phyloP scores from a whole-genome alignment of 2,888 invertebrate species.

The Petrolisthes cinctipes region DNA sequence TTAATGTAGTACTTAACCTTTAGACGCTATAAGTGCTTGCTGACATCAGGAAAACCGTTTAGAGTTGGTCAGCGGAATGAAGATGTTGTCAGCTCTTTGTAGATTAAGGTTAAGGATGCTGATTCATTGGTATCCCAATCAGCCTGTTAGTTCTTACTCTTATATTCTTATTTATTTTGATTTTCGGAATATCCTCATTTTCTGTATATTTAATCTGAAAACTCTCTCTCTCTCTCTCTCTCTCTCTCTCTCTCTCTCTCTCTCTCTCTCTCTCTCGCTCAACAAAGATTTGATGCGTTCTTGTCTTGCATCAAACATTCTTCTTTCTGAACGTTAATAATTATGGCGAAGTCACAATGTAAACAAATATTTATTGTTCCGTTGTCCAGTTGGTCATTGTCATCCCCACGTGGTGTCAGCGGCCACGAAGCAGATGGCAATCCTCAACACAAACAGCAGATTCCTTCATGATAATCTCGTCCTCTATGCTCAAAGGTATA shows the following conservation, averaged over 20 bases:
- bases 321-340: neutral
- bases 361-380: neutral
- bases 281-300: neutral
- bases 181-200: too few relatives aligned
- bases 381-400: constrained; percentile 88
- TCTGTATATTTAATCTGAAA: neutral
- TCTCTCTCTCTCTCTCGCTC: neutral
- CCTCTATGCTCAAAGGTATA: constrained; percentile 83
- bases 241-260: too few relatives aligned
- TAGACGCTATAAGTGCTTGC: too few relatives aligned
- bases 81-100: too few relatives aligned
- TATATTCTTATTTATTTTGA: too few relatives aligned
- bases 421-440: constrained; percentile 89
- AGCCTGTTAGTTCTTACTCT: too few relatives aligned
- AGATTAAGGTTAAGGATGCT: too few relatives aligned
- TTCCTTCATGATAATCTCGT: constrained; percentile 97
- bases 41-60: too few relatives aligned
- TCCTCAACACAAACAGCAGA: constrained; percentile 93
- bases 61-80: too few relatives aligned
- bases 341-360: neutral
- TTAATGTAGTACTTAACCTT: too few relatives aligned
- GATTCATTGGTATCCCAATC: too few relatives aligned
- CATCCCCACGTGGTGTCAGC: constrained; percentile 94
- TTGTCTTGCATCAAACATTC: neutral
- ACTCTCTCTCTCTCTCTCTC: neutral